phyloP scores from a whole-genome alignment of 2,888 invertebrate species.

The Pemphredon lugubris region DNA sequence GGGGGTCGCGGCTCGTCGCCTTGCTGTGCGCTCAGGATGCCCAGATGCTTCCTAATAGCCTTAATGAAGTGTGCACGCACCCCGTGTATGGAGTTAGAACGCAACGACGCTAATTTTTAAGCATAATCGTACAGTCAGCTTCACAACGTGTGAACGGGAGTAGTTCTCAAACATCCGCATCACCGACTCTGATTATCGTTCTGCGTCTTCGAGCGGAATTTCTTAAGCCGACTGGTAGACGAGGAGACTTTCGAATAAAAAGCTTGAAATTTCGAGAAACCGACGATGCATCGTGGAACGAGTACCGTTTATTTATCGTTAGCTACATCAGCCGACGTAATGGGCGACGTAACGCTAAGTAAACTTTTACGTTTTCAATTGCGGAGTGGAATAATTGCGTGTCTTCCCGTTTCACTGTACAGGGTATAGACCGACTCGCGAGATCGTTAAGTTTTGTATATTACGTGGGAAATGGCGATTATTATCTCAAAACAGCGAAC shows the following conservation, averaged over 20 bases:
- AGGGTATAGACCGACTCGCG: too few relatives aligned
- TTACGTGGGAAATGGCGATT: too few relatives aligned
- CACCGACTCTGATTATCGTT: slow-evolving; percentile 17
- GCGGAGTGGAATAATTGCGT: too few relatives aligned
- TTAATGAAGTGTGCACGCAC: slow-evolving; percentile 80
- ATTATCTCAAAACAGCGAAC: not conserved
- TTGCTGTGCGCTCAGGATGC: slow-evolving; percentile 61
- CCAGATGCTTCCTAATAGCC: slow-evolving; percentile 78
- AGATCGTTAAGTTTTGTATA: too few relatives aligned
- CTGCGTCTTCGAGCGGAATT: slow-evolving; percentile 47
- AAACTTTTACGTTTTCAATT: too few relatives aligned
- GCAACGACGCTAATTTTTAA: slow-evolving; percentile 80
- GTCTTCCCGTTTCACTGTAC: not conserved
- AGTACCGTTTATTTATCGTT: too few relatives aligned
- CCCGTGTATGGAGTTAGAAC: slow-evolving; percentile 68
- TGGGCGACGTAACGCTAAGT: too few relatives aligned
- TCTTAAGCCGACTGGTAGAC: too few relatives aligned
- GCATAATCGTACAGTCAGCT: slow-evolving; percentile 80
- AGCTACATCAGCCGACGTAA: too few relatives aligned
- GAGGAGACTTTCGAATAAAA: too few relatives aligned
- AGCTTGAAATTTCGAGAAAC: too few relatives aligned
- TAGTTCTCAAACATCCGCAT: slow-evolving; percentile 68
- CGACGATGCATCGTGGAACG: too few relatives aligned
- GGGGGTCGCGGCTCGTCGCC: slow-evolving; percentile 58
- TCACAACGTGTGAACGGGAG: slow-evolving; percentile 80